phyloP scores from a whole-genome alignment of 1,140 invertebrate genomes.

The Zophobas morio region DNA sequence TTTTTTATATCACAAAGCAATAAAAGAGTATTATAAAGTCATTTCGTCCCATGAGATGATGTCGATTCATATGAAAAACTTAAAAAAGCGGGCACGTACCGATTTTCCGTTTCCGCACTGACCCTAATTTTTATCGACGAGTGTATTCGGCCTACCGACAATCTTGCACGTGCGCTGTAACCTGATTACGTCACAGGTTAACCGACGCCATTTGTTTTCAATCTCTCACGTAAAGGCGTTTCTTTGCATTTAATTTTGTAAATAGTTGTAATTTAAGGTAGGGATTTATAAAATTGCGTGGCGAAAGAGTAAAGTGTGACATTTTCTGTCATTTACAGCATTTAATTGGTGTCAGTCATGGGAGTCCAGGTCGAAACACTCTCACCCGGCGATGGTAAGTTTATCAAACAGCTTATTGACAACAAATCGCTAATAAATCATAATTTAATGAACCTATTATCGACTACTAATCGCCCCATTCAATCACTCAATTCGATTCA shows the following conservation, averaged over 20 bases:
- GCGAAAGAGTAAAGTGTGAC: neutral
- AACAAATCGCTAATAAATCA: slow-evolving; percentile 21
- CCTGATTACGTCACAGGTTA: slow-evolving; percentile 29
- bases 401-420: slow-evolving; percentile 10
- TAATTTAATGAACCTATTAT: slow-evolving; percentile 46
- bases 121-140: too few species aligned
- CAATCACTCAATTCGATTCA: neutral
- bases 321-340: slow-evolving; percentile 21
- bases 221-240: slow-evolving; percentile 21
- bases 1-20: too few species aligned
- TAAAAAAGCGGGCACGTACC: too few species aligned
- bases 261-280: slow-evolving; percentile 46
- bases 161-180: too few species aligned
- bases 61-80: too few species aligned
- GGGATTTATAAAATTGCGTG: neutral
- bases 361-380: slow-evolving; percentile 84
- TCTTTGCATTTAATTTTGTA: slow-evolving; percentile 48
- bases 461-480: slow-evolving; percentile 1
- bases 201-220: slow-evolving; percentile 43
- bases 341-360: slow-evolving; percentile 70
- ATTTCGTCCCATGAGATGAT: too few species aligned
- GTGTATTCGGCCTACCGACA: too few species aligned
- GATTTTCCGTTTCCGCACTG: too few species aligned
- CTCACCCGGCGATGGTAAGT: slow-evolving; percentile 82
- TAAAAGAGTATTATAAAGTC: too few species aligned